Conservation (phyloP, 2,113 vertebrate species). For the Amazona vittata region DNA sequence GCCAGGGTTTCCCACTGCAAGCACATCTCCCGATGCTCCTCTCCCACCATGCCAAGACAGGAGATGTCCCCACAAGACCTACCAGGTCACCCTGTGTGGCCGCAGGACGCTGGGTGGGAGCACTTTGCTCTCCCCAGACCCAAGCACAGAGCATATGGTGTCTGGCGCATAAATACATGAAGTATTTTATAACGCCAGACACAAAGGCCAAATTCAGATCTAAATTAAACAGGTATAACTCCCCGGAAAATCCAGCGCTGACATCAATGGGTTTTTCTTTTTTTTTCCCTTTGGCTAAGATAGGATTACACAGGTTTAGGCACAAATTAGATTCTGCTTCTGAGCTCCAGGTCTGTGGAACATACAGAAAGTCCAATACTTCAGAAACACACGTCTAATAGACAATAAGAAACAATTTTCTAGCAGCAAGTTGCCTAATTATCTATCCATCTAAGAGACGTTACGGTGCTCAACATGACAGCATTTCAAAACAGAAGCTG, state of each 20-base stretch:
- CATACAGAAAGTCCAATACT: neutral
- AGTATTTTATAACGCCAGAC: neutral
- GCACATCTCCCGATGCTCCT: rapidly evolving
- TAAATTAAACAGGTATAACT: constrained; percentile 17
- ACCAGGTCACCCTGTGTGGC: neutral
- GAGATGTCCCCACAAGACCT: neutral
- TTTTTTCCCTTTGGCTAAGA: neutral
- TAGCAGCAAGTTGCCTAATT: neutral
- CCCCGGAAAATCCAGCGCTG: neutral
- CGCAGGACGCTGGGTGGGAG: neutral
- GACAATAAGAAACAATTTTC: neutral
- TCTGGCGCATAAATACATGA: neutral
- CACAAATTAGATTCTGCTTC: neutral
- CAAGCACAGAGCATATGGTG: neutral
- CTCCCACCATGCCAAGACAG: neutral
- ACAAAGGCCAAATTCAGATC: neutral
- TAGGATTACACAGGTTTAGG: constrained; percentile 5
- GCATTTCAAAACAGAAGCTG: neutral
- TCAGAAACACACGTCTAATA: neutral
- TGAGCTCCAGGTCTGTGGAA: neutral
- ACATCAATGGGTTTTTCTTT: neutral
- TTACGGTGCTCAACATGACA: neutral
- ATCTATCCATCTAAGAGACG: neutral
- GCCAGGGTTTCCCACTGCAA: neutral
- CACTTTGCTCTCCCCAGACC: neutral